Percentiles rank a stretch among this genome's conserved stretches.
phyloP scores from a whole-genome alignment of 2,113 vertebrate species.

The Lepidothrix coronata region DNA sequence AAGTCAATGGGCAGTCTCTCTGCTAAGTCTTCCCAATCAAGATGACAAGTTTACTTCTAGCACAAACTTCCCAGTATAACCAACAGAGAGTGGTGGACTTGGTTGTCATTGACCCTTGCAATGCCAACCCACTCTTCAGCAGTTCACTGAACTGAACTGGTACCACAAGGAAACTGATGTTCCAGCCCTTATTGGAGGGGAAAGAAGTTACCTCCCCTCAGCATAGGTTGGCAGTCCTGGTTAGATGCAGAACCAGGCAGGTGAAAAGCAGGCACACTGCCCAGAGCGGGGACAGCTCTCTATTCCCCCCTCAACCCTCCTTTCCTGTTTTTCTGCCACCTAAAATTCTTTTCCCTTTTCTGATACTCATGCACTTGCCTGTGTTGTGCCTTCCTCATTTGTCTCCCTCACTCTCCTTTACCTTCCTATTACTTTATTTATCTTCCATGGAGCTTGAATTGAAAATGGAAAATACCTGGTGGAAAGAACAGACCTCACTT shows the following conservation, averaged over 20 bases:
- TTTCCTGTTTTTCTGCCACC: neutral
- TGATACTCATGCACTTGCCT: neutral
- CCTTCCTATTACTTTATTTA: neutral
- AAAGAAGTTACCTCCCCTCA: neutral
- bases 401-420: neutral
- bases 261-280: neutral
- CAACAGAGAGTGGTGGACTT: neutral
- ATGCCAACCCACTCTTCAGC: neutral
- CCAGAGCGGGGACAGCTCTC: neutral
- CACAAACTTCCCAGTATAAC: neutral
- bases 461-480: neutral
- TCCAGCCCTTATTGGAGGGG: neutral
- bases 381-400: neutral
- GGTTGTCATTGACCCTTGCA: neutral
- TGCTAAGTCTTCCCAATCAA: neutral
- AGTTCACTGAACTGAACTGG: neutral
- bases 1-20: neutral
- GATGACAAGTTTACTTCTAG: neutral
- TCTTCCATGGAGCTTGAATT: neutral
- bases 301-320: neutral
- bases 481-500: neutral
- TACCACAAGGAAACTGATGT: neutral
- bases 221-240: neutral
- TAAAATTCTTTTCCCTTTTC: neutral
- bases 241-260: neutral